Evolutionary conservation across 35 echinoderm and acorn worm genomes (phyloP).

Genomic region (Heliocidaris tuberculata): DNA sequence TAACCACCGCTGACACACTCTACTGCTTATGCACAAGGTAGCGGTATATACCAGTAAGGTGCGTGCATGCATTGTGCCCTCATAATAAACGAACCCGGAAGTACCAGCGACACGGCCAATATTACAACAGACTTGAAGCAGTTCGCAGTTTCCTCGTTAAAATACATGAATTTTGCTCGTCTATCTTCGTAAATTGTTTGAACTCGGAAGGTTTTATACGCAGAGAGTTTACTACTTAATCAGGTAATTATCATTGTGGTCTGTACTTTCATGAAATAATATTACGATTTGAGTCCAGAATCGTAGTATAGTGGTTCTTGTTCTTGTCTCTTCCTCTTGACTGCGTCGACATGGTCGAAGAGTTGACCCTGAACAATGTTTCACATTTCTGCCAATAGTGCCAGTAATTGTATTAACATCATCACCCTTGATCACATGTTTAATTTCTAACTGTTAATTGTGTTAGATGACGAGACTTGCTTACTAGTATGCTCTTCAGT

Average conservation of each 20-base stretch:
- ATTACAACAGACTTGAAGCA: neutral
- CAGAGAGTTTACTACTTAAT: neutral
- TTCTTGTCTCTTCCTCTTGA: neutral
- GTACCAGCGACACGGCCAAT: neutral
- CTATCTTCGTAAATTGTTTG: neutral
- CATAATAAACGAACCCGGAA: neutral
- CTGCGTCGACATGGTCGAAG: too few species aligned
- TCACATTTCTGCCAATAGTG: too few species aligned
- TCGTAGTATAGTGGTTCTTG: neutral
- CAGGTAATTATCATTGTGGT: neutral
- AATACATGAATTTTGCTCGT: neutral
- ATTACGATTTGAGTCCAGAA: neutral
- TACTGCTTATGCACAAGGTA: too few species aligned
- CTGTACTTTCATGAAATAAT: neutral
- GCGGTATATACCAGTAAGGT: too few species aligned
- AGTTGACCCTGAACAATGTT: too few species aligned
- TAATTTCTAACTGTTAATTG: too few species aligned
- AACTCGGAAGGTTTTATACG: neutral
- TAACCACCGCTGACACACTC: too few species aligned
- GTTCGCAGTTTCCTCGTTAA: neutral
- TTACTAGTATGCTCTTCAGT: too few species aligned
- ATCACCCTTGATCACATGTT: too few species aligned
- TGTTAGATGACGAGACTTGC: too few species aligned
- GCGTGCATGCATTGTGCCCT: neutral
- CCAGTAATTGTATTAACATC: too few species aligned